Base-by-base conservation (phyloP, 2,113 vertebrate genomes). In the Himantopus leucocephalus region DNA sequence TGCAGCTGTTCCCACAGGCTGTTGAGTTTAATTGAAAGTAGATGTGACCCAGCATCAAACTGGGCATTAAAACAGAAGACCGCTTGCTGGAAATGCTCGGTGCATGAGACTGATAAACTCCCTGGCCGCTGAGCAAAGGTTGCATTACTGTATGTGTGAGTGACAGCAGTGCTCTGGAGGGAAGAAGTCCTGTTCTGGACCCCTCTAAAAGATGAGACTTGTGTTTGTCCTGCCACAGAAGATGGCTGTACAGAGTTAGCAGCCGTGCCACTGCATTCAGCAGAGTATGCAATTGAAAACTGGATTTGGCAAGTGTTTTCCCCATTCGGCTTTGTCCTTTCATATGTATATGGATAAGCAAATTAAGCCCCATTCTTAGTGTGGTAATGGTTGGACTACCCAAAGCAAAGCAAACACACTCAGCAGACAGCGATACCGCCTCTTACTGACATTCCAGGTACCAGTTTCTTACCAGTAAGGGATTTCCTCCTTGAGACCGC, bases 321-420 rank as follows among this genome's bases (percentile, higher is more conserved):
- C 66, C 47, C 14, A 0, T 73, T 91, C 26, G n/a, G 80, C 77
- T 95, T 94, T 91, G 62, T 92, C 56, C 67, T 91, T 90, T 94
- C 84, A 37, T 87, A 55, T 85, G 92, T 87, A 66, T 82, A 58
- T 56, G 75, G n/a, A 41, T 73, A 96, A 96, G 91, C 77, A 96
- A 94, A 95, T 92, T 91, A 95, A 95, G 53, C 24, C 26, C 50
- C 30, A 84, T 95, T 96, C 90, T 93, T 63, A 74, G 41, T 16
- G n/a, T 43, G 27, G 74, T 17, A 89, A 64, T 62, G 55, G n/a
- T 22, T 53, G 30, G 55, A 26, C 45, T 70, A 52, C 16, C 30
- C 32, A 53, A 94, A 88, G 60, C 50, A 92, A 97, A 97, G 77
- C 84, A 95, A 97, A 87, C 45, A 79, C 66, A 10, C 56, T 37